A percentile compares a stretch with the other conserved stretches of the same genome.
Evolutionary conservation across 2,797 vertebrate species (phyloP).

Genomic region (Neosalanx taihuensis): DNA sequence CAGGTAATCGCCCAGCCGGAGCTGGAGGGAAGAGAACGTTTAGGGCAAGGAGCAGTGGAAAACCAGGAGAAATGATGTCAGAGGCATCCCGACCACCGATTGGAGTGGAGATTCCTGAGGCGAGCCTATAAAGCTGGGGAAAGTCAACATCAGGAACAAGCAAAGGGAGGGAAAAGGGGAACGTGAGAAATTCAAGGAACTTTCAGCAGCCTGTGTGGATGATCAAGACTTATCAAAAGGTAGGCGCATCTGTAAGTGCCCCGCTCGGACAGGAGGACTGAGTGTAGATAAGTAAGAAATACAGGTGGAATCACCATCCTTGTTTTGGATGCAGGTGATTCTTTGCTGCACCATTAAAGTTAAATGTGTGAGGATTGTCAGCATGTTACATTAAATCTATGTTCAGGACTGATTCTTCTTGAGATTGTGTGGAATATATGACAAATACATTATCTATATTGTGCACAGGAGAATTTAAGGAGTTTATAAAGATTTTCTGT

Average conservation of each 20-base stretch:
- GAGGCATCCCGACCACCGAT: conserved; percentile 78
- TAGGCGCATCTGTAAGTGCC: conserved; percentile 27
- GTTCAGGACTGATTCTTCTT: background rate
- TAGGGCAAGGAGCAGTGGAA: conserved; percentile 79
- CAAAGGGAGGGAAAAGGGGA: conserved; percentile 48
- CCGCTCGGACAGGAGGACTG: background rate
- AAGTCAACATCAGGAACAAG: conserved; percentile 69
- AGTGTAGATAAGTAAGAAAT: background rate
- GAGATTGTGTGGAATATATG: background rate
- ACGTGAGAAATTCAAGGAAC: conserved; percentile 55
- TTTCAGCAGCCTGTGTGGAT: conserved; percentile 32
- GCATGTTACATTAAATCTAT: conserved; percentile 19
- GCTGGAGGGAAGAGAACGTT: conserved; percentile 53
- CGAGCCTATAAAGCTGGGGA: conserved; percentile 87
- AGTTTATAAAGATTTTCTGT: background rate
- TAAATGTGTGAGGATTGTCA: conserved; percentile 9
- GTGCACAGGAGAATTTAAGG: conserved; percentile 39
- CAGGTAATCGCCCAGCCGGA: conserved; percentile 63
- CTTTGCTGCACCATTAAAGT: conserved; percentile 1
- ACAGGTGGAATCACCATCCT: conserved; percentile 23
- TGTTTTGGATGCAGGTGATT: conserved; percentile 21
- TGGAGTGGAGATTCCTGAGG: conserved; percentile 79
- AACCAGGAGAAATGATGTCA: conserved; percentile 89
- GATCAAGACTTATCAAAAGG: conserved; percentile 48
- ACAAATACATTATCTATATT: conserved; percentile 9